phyloP scores from a whole-genome alignment of 2,113 vertebrate genomes.

The Odocoileus virginianus region DNA sequence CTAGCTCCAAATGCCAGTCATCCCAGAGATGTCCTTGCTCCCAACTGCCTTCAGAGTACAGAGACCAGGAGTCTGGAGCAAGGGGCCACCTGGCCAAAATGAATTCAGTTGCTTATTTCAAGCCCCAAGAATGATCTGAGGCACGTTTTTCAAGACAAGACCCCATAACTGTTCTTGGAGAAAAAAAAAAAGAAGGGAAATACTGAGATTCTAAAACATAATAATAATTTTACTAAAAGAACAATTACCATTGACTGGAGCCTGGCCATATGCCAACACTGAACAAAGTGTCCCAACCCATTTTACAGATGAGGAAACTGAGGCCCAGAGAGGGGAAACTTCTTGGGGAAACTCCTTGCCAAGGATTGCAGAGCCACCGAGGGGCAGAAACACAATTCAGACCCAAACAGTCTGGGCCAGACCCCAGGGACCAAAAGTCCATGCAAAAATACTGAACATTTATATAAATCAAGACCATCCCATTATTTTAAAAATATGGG shows the following conservation, averaged over 20 bases:
- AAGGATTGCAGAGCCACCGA: not conserved
- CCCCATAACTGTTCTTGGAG: not conserved
- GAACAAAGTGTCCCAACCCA: not conserved
- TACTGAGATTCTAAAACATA: not conserved
- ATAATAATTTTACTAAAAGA: not conserved
- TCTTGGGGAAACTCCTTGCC: not conserved
- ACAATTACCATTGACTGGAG: not conserved
- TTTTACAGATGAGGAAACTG: not conserved
- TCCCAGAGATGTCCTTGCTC: not conserved
- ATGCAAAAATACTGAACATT: not conserved
- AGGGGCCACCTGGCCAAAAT: not conserved
- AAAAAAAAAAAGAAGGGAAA: not conserved
- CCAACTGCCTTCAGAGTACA: not conserved
- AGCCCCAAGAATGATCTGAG: not conserved
- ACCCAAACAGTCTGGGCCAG: not conserved
- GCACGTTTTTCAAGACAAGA: not conserved
- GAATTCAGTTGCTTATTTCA: not conserved
- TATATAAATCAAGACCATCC: not conserved
- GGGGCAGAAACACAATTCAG: not conserved
- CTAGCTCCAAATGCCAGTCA: not conserved
- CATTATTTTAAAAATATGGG: not conserved
- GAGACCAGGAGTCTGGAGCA: not conserved
- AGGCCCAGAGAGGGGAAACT: not conserved
- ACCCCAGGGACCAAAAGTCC: not conserved
- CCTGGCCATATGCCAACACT: not conserved